Evolutionary conservation across 30 jellyfish, hydroid and myxozoan genomes (phyloP).

Genomic region (Nemopilema nomurai): DNA sequence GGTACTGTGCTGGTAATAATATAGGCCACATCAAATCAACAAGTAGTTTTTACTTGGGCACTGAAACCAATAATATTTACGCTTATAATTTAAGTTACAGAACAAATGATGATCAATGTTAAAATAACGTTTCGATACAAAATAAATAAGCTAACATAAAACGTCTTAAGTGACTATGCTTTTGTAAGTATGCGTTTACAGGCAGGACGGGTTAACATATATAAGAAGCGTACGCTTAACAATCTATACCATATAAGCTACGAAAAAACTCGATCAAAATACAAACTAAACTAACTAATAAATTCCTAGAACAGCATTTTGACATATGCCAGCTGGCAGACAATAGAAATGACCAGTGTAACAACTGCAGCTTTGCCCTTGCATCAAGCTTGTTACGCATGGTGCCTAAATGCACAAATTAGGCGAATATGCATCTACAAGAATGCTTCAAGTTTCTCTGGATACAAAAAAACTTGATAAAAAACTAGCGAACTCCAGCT

Average conservation of each 20-base stretch:
- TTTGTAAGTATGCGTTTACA: background rate
- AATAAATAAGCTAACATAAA: slow-evolving; percentile 38
- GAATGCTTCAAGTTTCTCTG: no score
- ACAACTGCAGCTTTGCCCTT: no score
- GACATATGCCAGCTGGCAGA: background rate
- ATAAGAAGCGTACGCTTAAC: background rate
- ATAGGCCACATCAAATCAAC: background rate
- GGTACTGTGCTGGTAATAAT: background rate
- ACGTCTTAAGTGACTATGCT: background rate
- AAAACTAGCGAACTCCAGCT: no score
- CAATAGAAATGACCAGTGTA: no score
- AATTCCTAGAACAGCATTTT: background rate
- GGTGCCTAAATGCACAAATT: no score
- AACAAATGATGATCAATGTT: background rate
- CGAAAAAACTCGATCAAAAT: background rate
- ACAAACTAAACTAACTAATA: background rate
- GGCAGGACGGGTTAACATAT: background rate
- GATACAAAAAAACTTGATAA: background rate
- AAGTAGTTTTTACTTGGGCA: background rate
- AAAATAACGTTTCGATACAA: slow-evolving; percentile 27
- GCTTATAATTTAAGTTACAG: background rate
- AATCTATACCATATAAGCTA: background rate
- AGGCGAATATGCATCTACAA: no score
- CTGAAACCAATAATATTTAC: background rate
- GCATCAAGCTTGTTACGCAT: no score